These are phyloP conservation scores for Egretta garzetta DNA, from an alignment of 2,113 vertebrate genomes.

Conservation along the genomic window DNA sequence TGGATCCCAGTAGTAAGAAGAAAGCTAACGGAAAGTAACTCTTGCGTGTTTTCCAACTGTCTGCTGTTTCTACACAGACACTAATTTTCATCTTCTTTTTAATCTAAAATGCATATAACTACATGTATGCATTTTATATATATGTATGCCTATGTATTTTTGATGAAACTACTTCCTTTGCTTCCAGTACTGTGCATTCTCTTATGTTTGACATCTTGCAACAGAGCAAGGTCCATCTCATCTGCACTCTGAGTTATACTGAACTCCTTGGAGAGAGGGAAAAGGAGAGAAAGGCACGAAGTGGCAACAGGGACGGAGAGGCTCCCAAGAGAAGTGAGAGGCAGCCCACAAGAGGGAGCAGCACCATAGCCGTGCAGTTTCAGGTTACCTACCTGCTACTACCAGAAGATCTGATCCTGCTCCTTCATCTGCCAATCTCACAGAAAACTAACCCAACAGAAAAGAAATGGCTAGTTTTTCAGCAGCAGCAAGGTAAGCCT, in stretches of 20 bases:
- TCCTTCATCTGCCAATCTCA: not conserved
- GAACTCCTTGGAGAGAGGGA: not conserved
- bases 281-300: not conserved
- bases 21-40: slow-evolving; percentile 7
- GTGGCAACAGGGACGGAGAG: not conserved
- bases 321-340: not conserved
- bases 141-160: not conserved
- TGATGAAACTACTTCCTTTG: not conserved
- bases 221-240: not conserved
- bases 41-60: not conserved
- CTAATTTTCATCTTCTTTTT: not conserved
- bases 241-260: not conserved
- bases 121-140: not conserved
- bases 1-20: not conserved
- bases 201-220: not conserved
- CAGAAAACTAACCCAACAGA: not conserved
- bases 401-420: not conserved
- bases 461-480: not conserved
- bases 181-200: not conserved
- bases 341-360: not conserved
- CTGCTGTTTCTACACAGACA: not conserved
- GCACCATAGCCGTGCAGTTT: not conserved
- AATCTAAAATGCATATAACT: not conserved
- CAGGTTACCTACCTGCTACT: not conserved
- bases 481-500: not conserved